A percentile compares a stretch with the other conserved stretches of the same genome.
Evolutionary conservation across 2,888 invertebrate genomes (phyloP).

Genomic region (Ctena decussata): DNA sequence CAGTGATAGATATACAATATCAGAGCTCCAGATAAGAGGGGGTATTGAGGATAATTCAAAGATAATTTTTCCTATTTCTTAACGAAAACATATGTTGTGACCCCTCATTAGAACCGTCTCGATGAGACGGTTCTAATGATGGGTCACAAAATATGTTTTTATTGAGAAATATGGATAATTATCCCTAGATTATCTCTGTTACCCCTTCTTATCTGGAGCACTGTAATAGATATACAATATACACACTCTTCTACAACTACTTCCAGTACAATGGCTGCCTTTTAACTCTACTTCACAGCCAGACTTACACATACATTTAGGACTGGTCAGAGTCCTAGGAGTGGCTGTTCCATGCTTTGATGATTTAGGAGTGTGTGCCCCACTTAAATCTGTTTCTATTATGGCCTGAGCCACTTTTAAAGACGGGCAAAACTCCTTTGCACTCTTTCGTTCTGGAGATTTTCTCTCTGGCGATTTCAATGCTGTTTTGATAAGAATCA

Average conservation of each 20-base stretch:
- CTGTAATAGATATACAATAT: background rate
- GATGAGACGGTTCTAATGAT: no score
- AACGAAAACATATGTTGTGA: no score
- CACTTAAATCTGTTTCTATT: background rate
- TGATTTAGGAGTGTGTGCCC: background rate
- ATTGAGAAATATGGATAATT: no score
- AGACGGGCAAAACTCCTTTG: background rate
- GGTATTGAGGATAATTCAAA: no score
- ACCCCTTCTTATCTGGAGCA: background rate
- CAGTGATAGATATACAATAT: no score
- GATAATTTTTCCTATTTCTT: no score
- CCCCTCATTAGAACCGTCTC: no score
- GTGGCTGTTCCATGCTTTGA: background rate
- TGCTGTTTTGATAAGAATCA: conserved; percentile 1
- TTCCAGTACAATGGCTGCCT: background rate
- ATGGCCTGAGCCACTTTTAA: background rate
- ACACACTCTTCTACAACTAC: background rate
- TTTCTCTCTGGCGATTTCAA: background rate
- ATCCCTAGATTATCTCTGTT: no score
- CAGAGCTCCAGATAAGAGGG: no score
- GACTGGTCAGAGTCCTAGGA: background rate
- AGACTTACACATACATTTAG: background rate
- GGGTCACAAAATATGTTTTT: no score
- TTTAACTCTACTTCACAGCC: background rate
- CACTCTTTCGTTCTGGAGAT: background rate